phyloP scores from a whole-genome alignment of 2,797 vertebrate genomes.

The Eospalax fontanierii region DNA sequence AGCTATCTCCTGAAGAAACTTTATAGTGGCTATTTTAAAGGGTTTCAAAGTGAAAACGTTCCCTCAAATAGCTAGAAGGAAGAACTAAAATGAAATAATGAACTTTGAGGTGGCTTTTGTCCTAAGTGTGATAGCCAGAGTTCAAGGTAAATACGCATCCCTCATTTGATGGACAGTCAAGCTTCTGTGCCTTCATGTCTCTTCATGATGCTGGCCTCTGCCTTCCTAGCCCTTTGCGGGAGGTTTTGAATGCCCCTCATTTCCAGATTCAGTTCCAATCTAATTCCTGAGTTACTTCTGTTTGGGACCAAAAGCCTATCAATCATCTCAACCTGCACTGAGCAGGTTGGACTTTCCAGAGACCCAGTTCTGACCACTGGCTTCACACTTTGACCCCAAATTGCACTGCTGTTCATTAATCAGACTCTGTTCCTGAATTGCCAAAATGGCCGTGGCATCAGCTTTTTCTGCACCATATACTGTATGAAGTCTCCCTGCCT shows the following conservation, averaged over 20 bases:
- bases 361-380: background rate
- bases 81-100: background rate
- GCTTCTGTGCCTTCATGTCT: background rate
- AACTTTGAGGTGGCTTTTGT: background rate
- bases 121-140: background rate
- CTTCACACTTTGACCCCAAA: background rate
- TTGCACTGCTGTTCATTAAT: background rate
- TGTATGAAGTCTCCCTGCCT: background rate
- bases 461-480: background rate
- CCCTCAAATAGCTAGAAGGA: background rate
- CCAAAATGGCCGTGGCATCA: background rate
- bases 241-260: background rate
- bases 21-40: conserved; percentile 35
- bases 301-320: background rate
- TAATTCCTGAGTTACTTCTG: background rate
- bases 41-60: background rate
- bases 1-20: conserved; percentile 20
- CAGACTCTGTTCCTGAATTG: background rate
- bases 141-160: background rate
- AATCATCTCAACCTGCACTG: background rate
- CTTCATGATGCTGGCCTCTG: background rate
- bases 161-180: background rate
- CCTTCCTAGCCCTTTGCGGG: background rate
- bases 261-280: background rate
- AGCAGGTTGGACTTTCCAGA: background rate